Evolutionary conservation across 2,113 vertebrate species (phyloP), one percentile per base, ranked within the genome.

Genomic region (Alethe diademata): DNA sequence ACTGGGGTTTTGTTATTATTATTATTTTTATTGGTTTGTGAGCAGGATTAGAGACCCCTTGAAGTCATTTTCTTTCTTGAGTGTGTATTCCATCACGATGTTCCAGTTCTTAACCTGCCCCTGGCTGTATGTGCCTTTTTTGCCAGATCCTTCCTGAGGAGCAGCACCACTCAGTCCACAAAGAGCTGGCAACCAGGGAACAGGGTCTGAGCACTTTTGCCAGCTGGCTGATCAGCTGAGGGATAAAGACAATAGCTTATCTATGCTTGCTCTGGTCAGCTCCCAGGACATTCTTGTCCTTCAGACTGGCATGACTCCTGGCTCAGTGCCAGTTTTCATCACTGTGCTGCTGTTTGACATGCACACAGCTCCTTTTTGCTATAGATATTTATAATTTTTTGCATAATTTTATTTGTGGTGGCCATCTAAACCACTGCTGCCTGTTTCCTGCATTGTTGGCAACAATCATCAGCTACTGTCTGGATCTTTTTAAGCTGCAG

Each of bases 151-250:
- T 86, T 86, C 62, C 64, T 43, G 54, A 80, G 86, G 24, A 90
- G 90, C 66, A 76, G 60, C 66, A 54, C 40, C 48, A 20, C 54
- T 60, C 26, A 24, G 24, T 14, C 38, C 8, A 1, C 20, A n/a
- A 45, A 51, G 85, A 71, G 36, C 67, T 86, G 88, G 74, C 81
- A 93, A 36, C n/a, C 1, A 0, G 29, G 22, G 38, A 83, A 28
- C 0, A 4, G 66, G 48, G 33, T 7, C 71, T 57, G 62, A 50
- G 67, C 5, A 4, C 57, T 93, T 90, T 47, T 93, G 75, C 85
- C 91, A 93, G 75, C 90, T 94, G 92, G 86, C 79, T 90, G 78
- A 56, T 88, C 82, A 92, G 91, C 92, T 94, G 92, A 93, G 83
- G 51, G 24, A 54, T 56, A 70, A 56, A 60, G 56, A 94, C 92